Base-by-base conservation (phyloP, 64 coral and sea anemone species). In the Catalaphyllia jardinei region DNA sequence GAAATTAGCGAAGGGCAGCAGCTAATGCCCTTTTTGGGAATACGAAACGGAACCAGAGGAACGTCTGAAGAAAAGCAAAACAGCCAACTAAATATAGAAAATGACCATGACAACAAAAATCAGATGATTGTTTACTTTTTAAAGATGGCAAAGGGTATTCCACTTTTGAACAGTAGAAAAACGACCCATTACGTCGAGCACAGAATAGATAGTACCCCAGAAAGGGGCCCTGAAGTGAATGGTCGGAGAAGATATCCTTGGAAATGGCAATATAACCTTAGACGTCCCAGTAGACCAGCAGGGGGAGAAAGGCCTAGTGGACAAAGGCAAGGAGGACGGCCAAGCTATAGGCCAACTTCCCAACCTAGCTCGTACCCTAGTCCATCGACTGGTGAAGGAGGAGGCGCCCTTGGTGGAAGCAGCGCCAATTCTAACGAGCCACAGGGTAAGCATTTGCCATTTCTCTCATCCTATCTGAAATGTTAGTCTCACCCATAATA, bases 81-180 rank as follows among this genome's bases (percentile, higher is more conserved):
- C 62, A 19, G 64, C 28, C 29, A 63, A 42, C 42, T 46, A 46
- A 8, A 20, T 8, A 24, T 67, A 13, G 79, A 65, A 83, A 83
- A 38, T n/a, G 63, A 85, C 5, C 81, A 71, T 13, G 81, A 85
- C 35, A 71, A 85, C 39, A 69, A 18, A 20, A 85, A 71, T n/a
- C 81, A 85, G 13, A 85, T 28, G 38, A 85, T 85, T 71, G 81
- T 85, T 6, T 85, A 85, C 49, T 85, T 85, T 19, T 85, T 85
- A 5, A 85, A 85, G 39, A 85, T 85, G 81, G 81, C 81, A 33
- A 85, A 85, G 22, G 81, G 81, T 28, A 85, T 85, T 51, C 81
- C 81, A 71, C 81, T 85, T 67, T 85, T 85, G 27, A 69, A 85
- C 62, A 71, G 42, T 12, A 52, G 63, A 71, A 64, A 69, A 69